Evolutionary conservation across 2,888 invertebrate species (phyloP), one percentile per base, ranked within the genome.

Genomic region (Dilophus febrilis): DNA sequence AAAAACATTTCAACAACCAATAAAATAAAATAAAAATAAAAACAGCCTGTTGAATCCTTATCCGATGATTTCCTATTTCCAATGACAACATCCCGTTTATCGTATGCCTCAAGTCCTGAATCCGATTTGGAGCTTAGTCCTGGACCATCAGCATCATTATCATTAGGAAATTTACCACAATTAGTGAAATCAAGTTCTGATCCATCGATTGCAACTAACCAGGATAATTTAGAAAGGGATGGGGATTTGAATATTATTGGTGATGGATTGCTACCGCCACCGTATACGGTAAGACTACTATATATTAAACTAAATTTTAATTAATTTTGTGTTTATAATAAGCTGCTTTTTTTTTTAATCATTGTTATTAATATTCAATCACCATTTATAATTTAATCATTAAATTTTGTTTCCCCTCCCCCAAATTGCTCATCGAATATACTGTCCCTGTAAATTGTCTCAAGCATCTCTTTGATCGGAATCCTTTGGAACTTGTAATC

Each of bases 21-120:
- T n/a, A n/a, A n/a, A n/a, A n/a, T n/a, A n/a, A n/a, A n/a, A n/a
- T n/a, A n/a, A n/a, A n/a, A 44, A 37, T 44, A 40, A 43, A 44
- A 41, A 41, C 47, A 92, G 91, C 90, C 92, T 61, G 88, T 90
- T 62, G 91, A 94, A 67, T 86, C 88, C 62, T 73, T 94, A 62
- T 90, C 91, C 55, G 95, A 97, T 67, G 94, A 97, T 74, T 92
- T 94, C 77, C 79, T 95, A 59, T 95, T 95, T 74, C 94, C 94
- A 59, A 92, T 94, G 92, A 87, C 87, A 51, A 85, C 86, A 57
- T 78, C 88, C 61, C 81, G 91, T 59, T 71, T 92, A 51, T 92
- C 92, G 57, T 92, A 91, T 66, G 91, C 91, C 49, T 91, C 91
- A 57, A 90, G 90, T 59, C 91, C 91, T 47, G 92, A 94, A 68